These are phyloP conservation scores for Silurus asotus DNA, from an alignment of 2,113 vertebrate genomes.

Conservation along the genomic window DNA sequence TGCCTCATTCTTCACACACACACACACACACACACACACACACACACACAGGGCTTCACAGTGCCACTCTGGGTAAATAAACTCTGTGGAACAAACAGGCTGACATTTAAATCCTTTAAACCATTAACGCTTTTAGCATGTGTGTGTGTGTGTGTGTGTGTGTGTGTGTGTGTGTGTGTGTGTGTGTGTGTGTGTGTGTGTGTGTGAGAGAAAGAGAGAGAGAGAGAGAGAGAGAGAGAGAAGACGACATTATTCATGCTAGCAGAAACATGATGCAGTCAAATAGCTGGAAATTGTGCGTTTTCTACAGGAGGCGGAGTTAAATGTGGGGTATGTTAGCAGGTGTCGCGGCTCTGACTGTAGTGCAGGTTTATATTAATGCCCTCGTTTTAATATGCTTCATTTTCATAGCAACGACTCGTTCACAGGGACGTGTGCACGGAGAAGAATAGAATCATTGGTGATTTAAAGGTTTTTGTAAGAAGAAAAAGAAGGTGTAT, in stretches of 20 bases:
- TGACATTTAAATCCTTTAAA: conserved; percentile 52
- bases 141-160: conserved; percentile 14
- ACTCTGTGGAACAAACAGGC: conserved; percentile 33
- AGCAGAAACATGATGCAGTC: background rate
- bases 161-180: background rate
- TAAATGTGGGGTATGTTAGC: background rate
- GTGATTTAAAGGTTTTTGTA: background rate
- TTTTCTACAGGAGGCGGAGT: background rate
- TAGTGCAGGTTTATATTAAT: background rate
- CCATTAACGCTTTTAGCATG: conserved; percentile 18
- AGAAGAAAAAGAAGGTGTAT: background rate
- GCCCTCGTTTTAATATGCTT: background rate
- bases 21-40: conserved; percentile 20
- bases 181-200: no score
- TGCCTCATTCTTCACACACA: conserved; percentile 17
- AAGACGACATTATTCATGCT: background rate
- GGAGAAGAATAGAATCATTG: background rate
- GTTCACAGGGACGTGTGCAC: no score
- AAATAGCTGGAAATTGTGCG: background rate
- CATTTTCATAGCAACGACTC: background rate
- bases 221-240: background rate
- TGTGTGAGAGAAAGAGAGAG: no score
- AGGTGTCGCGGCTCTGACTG: background rate
- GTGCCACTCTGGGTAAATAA: conserved; percentile 32
- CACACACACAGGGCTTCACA: conserved; percentile 5